Base-by-base conservation (phyloP, 2,113 vertebrate genomes). In the Rhombomys opimus region DNA sequence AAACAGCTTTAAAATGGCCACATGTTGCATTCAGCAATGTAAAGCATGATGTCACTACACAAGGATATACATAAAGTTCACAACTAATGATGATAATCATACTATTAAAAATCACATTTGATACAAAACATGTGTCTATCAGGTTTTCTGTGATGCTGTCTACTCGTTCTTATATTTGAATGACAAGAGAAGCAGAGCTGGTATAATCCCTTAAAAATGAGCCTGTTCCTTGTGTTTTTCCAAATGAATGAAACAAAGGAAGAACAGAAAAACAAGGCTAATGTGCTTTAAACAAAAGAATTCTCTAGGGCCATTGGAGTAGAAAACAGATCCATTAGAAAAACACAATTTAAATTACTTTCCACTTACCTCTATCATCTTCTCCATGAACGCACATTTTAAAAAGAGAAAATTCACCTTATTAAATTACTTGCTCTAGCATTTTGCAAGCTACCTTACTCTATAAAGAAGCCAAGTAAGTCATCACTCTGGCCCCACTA, bases 331-430 rank as follows among this genome's bases (percentile, higher is more conserved):
- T 35, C 27, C 59, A 46, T 0, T 52, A 18, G 6, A 73, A 41
- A 72, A 87, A 91, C 87, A 76, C 20, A 86, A 52, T 2, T 41
- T 92, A 73, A 94, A 95, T 88, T 22, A 81, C 20, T 91, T 72
- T 76, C 70, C 70, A 98, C 98, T 98, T 92, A 99, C 98, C 98
- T 97, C 96, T 97, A 93, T 57, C 76, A 95, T 98, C 98, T 98
- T 99, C 98, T 98, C 96, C 81, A 97, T 67, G 93, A 92, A 98
- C 77, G 95, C 97, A 97, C 96, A 96, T 87, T 95, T 97, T 6
- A 68, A 98, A 97, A 91, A 93, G 84, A 97, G 0, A 94, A 86
- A 91, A 86, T 65, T 75, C 73, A 95, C 32, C 38, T 41, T 68
- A 46, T 96, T 72, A 92, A 67, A 85, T 93, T 35, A 90, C 20